Base-by-base conservation (phyloP, 2,113 vertebrate genomes). In the human (Homo sapiens) region DNA sequence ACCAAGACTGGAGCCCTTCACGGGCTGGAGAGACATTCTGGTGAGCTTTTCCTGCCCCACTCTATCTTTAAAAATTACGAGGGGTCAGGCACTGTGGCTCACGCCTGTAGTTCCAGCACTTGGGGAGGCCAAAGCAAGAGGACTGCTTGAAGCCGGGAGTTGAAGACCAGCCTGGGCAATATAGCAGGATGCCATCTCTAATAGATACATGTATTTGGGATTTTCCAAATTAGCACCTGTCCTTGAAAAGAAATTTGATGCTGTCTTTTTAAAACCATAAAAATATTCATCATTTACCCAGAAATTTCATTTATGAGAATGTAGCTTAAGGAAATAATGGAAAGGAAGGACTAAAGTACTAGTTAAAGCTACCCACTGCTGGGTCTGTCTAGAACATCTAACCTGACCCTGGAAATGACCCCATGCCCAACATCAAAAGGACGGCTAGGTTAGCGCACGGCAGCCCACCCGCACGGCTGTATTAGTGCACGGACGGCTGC, bases 261-360 rank as follows among this genome's bases (percentile, higher is more conserved):
- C 32, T 61, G 2, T 78, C 22, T 90, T 90, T 59, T 84, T 25
- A 93, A 88, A 93, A 48, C 2, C 23, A 52, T 11, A 13, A 79
- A 93, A 76, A 43, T 66, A 87, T 11, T 50, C 59, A 73, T 79
- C 30, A 81, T 84, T 80, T 40, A 89, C 59, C n/a, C 48, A 93
- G 89, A 68, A 30, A 70, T 59, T 48, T 20, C 48, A 61, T 80
- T 84, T 40, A 72, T 95, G 48, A 78, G 59, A 73, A 85, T 14
- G 32, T 23, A 52, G 38, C 55, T 87, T 22, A 80, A 75, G 68
- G 86, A 92, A 97, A 84, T 45, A 78, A 66, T 61, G 30, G 14
- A 89, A 40, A 38, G 32, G 20, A 17, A 96, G 40, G 3, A 25
- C 2, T 55, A 87, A 61, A 35, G 59, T 7, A 50, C 73, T 40